phyloP scores from a whole-genome alignment of 2,888 invertebrate species.

The Scaptomyza caliginosa region DNA sequence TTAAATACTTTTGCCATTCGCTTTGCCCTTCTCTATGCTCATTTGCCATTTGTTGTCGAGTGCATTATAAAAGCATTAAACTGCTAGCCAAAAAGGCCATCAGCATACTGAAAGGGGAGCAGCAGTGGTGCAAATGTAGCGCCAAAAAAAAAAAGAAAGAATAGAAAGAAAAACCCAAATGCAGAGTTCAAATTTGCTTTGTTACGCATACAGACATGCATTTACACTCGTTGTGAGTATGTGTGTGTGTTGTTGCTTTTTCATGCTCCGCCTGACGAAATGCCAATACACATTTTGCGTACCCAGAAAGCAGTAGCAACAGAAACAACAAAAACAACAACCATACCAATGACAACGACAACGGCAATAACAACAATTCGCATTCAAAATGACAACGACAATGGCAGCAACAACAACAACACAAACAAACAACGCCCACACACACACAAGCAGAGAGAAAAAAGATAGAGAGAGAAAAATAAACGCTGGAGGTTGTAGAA shows the following conservation, averaged over 20 bases:
- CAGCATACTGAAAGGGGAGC: neutral
- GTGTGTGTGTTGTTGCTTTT: slow-evolving; percentile 49
- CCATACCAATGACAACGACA: slow-evolving; percentile 34
- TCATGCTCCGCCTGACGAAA: slow-evolving; percentile 76
- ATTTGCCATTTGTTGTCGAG: slow-evolving; percentile 46
- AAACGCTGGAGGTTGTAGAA: slow-evolving; percentile 76
- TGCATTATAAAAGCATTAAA: slow-evolving; percentile 76
- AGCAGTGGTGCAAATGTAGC: slow-evolving; percentile 2
- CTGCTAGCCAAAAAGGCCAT: slow-evolving; percentile 62
- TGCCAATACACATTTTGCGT: slow-evolving; percentile 78
- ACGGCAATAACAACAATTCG: slow-evolving; percentile 59
- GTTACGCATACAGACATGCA: slow-evolving; percentile 34
- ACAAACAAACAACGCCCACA: slow-evolving; percentile 53
- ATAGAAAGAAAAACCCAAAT: slow-evolving; percentile 12
- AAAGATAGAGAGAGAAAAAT: slow-evolving; percentile 42
- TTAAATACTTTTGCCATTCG: slow-evolving; percentile 57
- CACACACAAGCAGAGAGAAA: slow-evolving; percentile 5
- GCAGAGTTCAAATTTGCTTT: slow-evolving; percentile 56
- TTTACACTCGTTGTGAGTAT: slow-evolving; percentile 1
- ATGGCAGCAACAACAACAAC: slow-evolving; percentile 36
- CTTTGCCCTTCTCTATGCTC: slow-evolving; percentile 30
- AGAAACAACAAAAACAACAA: slow-evolving; percentile 32
- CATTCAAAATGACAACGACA: slow-evolving; percentile 60
- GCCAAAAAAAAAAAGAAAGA: slow-evolving; percentile 4
- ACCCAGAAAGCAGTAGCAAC: slow-evolving; percentile 54